Evolutionary conservation across 2,113 vertebrate genomes (phyloP), one percentile per base, ranked within the genome.

Genomic region (Prolemur simus): DNA sequence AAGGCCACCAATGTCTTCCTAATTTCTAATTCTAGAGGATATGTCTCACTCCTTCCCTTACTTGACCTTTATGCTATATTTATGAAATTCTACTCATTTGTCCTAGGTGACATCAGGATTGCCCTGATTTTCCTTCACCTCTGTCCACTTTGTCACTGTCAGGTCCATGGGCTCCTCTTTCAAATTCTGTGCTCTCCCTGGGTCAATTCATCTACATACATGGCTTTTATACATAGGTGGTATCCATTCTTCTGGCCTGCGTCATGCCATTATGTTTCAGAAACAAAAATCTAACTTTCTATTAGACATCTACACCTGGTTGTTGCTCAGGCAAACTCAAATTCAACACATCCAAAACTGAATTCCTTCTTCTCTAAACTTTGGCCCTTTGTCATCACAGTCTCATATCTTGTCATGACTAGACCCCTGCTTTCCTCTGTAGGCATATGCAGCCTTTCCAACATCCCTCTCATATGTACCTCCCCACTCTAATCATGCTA

Each of bases 41-140:
- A 0, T 71, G 76, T 86, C 71, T 91, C 42, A 25, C 34, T 90
- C 91, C 89, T 93, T 89, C 85, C 85, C 87, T 94, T 81, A 84
- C 87, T 91, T 95, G 95, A 96, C 71, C 82, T 96, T 96, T 91
- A 66, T n/a, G 23, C 74, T 29, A 1, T 89, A 66, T 78, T 94
- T 87, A 86, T 73, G 87, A 96, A 77, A 77, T 39, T 85, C 64
- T 90, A 78, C 71, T 95, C 45, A 23, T 74, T 74, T 93, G 56
- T 77, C 76, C 89, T 88, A 73, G 81, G 34, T 93, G 96, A 89
- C 77, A 66, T 91, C 69, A 91, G 14, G 15, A 27, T 54, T 14
- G 20, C 47, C 66, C 64, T 95, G 49, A 34, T 47, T 94, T 91
- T n/a, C 89, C 52, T 58, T 96, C 73, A 73, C 29, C 9, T 89